Evolutionary conservation across 2,113 vertebrate genomes (phyloP), one percentile per base, ranked within the genome.

Genomic region (Nycticebus coucang): DNA sequence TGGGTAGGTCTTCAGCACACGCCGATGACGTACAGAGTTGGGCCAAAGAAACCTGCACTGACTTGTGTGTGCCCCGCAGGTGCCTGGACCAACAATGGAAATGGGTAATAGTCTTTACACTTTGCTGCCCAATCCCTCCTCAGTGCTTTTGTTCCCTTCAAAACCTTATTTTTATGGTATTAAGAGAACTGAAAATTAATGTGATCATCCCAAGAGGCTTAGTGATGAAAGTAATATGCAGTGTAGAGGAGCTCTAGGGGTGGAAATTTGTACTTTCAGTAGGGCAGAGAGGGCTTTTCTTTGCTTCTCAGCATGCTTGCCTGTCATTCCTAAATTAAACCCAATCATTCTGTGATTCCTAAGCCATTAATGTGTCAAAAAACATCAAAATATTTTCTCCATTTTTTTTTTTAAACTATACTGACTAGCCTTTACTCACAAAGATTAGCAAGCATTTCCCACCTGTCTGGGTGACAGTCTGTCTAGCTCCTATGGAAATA

Each of bases 311-410:
- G 1, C 84, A 45, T 55, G 1, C 79, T 86, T 88, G 93, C 28
- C 62, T 62, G 5, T 77, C 28, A 86, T 85, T 95, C 26, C 4
- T 95, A 69, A 92, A 80, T 74, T 77, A 22, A 93, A 9, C 22
- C 26, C n/a, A 81, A 55, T 62, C 7, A 50, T 81, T 83, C 66
- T 87, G 2, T 87, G 18, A 92, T 53, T 71, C 78, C 14, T 66
- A 79, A 96, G 50, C 22, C 50, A 95, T 35, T 74, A 60, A 72
- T 91, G 30, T 74, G 12, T 45, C 64, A 83, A 69, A 92, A 60
- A 88, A 45, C 4, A 81, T 94, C 53, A 66, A 81, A 87, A 77
- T 78, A 62, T 66, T 95, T 95, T 92, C 79, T 77, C 30, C 19
- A 66, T 45, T n/a, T 78, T 68, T 60, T 37, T 80, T 15, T n/a